Evolutionary conservation across 2,888 invertebrate species (phyloP), one percentile per base, ranked within the genome.

Genomic region (Sminthurinus aureus): DNA sequence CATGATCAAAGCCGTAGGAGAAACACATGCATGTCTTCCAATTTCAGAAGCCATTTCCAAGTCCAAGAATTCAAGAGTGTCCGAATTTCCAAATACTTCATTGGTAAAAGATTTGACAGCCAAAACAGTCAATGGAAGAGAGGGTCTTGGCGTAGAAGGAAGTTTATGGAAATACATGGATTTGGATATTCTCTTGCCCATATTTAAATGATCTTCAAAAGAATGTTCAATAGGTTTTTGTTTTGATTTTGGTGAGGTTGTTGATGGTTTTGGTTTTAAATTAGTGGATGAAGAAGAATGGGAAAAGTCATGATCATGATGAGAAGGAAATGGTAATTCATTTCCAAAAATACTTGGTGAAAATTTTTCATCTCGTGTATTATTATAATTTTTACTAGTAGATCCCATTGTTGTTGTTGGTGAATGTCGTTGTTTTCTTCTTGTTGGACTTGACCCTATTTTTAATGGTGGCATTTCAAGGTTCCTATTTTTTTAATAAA

Each of bases 1-100:
- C 89, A 98, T 93, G 88, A 98, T 69, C 82, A 99, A 93, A 18
- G 98, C 96, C 90, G 97, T 97, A 0, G 98, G 98, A 12, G 97
- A 96, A 87, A 96, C 94, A 90, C 95, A 95, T 9, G 97, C 95
- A 89, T 94, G 93, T 89, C 95, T 93, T 83, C 93, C 94, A 86
- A 96, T 93, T 89, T 93, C 92, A 76, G 95, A 94, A 86, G 96
- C 95, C 89, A 94, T 94, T 89, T 94, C 94, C 86, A 93, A 92
- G 90, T 94, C 94, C 89, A 96, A 91, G 84, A 95, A 93, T 89
- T 96, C 94, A 89, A 96, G 91, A 0, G 95, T 94, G 88, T 93
- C 86, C 26, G 85, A 81, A 75, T 86, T 93, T 38, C 94, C 95
- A 89, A 93, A 93, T 90, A 94, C 94, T 18, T 94, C 93, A 90